Evolutionary conservation across 2,888 invertebrate genomes (phyloP), one percentile per base, ranked within the genome.

Genomic region (Oscheius onirici): DNA sequence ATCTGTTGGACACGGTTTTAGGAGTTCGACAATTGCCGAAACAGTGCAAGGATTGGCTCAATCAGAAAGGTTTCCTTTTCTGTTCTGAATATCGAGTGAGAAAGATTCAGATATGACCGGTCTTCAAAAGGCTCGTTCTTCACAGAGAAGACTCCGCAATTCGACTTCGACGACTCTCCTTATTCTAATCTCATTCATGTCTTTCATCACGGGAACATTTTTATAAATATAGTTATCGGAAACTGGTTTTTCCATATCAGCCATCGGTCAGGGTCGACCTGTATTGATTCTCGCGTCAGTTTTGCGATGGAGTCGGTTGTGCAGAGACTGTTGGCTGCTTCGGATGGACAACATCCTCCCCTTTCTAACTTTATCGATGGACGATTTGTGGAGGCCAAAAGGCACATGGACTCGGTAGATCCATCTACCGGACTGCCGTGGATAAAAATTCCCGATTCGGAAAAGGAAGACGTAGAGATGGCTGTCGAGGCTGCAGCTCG

Each of bases 401-500:
- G 75, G 15, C 51, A 61, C 1, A 73, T 83, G 73, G 79, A 76
- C 57, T 79, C 82, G 17, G 76, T 76, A 13, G 76, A 82, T 67
- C 82, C 82, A 20, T 74, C 78, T 0, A 78, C 75, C 22, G 81
- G 81, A 58, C 73, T 76, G 58, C 41, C 65, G 13, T 83, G 82
- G 82, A 74, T 81, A 43, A 77, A 79, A 20, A 85, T 91, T 24
- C 90, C 90, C 0, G 88, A 90, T 85, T 89, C 90, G 63, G 86
- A 83, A 17, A 80, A 75, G 11, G 66, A 58, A 1, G 89, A 89
- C 26, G 88, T 89, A 0, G 83, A 87, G 17, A 44, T 74, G 24
- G 89, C 89, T 0, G 90, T 90, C 0, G 67, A 74, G 26, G 89
- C 90, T 1, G 91, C 91, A 0, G 86, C 87, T 46, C 76, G 76